Evolutionary conservation across 2,113 vertebrate species (phyloP).

Genomic region (Zosterops borbonicus): DNA sequence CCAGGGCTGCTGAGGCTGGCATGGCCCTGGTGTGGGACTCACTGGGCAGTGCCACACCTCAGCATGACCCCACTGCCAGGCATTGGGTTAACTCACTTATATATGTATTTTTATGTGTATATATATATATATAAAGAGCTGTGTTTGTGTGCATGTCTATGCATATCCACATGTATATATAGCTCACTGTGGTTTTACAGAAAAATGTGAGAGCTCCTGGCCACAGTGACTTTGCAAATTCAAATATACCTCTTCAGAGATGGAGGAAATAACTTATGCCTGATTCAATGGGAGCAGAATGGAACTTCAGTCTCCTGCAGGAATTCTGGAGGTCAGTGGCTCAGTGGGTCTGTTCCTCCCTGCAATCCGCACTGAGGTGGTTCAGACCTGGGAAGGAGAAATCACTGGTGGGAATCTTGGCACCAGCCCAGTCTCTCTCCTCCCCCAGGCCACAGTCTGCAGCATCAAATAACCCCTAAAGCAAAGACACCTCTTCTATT

Average conservation of each 20-base stretch:
- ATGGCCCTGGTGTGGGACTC: rapidly evolving
- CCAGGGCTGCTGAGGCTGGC: background rate
- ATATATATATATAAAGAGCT: rapidly evolving
- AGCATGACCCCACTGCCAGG: background rate
- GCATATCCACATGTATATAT: no score
- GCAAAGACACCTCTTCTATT: background rate
- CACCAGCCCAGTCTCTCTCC: background rate
- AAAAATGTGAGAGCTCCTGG: background rate
- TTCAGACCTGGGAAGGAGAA: background rate
- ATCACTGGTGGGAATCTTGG: background rate
- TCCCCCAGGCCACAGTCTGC: background rate
- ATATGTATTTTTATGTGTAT: rapidly evolving
- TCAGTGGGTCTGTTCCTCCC: background rate
- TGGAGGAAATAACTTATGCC: background rate
- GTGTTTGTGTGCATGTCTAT: background rate
- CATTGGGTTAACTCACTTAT: rapidly evolving
- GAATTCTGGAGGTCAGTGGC: background rate
- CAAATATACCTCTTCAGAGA: background rate
- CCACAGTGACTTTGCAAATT: background rate
- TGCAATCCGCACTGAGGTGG: background rate
- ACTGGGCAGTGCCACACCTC: background rate
- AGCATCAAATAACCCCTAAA: background rate
- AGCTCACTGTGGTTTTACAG: background rate
- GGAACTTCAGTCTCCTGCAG: background rate
- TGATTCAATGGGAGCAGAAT: background rate